Percentiles rank a stretch among this genome's conserved stretches.
Evolutionary conservation across 2,888 invertebrate species (phyloP).

Genomic region (Sepiola atlantica): DNA sequence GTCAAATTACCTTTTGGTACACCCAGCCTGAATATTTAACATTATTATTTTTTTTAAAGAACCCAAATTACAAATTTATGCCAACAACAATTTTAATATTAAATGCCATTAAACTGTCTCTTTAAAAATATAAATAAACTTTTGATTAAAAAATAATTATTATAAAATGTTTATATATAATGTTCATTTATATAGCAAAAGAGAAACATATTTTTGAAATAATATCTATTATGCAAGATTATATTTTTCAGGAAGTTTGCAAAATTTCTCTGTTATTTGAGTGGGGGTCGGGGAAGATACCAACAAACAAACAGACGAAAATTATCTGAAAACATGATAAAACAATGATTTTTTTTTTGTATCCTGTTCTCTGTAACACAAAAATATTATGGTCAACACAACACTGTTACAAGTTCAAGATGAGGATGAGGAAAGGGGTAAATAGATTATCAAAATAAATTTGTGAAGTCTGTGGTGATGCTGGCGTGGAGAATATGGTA

Average conservation of each 20-base stretch:
- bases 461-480: not conserved
- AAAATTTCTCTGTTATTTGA: not conserved
- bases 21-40: no score
- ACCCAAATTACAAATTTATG: no score
- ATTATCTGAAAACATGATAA: conserved; percentile 16
- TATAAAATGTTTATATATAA: not conserved
- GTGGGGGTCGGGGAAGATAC: not conserved
- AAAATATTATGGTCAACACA: not conserved
- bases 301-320: not conserved
- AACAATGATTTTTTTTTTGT: not conserved
- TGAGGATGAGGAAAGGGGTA: not conserved
- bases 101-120: no score
- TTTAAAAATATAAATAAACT: no score
- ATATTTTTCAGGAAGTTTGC: not conserved
- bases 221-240: not conserved
- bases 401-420: not conserved
- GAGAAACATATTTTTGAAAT: not conserved
- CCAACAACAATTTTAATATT: no score
- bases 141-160: not conserved
- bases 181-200: not conserved
- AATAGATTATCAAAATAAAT: not conserved
- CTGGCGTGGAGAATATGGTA: not conserved
- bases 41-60: no score
- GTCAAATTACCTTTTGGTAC: no score
- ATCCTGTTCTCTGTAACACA: conserved; percentile 4